Percentiles rank a stretch among this genome's conserved stretches.
These are phyloP conservation scores for Archocentrus centrarchus DNA, from an alignment of 2,113 vertebrate species.

Conservation along the genomic window DNA sequence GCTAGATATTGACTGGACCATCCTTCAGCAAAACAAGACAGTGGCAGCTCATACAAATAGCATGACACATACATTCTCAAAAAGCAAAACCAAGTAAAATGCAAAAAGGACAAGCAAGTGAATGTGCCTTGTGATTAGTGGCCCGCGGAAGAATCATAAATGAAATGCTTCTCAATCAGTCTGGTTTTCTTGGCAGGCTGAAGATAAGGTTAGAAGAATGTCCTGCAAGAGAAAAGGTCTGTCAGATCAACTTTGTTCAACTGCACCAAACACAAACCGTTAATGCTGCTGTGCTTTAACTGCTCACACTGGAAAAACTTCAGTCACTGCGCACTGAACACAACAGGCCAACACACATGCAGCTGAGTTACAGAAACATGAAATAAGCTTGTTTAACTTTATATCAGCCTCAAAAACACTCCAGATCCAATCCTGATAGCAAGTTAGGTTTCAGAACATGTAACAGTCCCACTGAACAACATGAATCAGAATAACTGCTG, in stretches of 20 bases:
- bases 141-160: neutral
- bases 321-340: conserved; percentile 43
- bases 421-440: neutral
- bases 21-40: neutral
- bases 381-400: neutral
- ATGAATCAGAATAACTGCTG: conserved; percentile 81
- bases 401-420: neutral
- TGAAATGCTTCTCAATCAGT: conserved; percentile 10
- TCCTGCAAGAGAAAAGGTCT: conserved; percentile 66
- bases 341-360: conserved; percentile 45
- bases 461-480: conserved; percentile 77
- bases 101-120: neutral
- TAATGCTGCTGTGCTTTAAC: neutral
- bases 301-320: neutral
- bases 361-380: conserved; percentile 22
- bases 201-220: conserved; percentile 72
- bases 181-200: conserved; percentile 42
- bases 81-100: neutral
- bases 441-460: conserved; percentile 61
- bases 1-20: neutral
- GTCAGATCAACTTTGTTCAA: neutral
- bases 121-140: neutral
- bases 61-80: neutral
- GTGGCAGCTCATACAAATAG: neutral
- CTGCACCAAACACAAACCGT: neutral